Base-by-base conservation (phyloP, 2,888 invertebrate genomes). In the Tenthredo distinguenda region DNA sequence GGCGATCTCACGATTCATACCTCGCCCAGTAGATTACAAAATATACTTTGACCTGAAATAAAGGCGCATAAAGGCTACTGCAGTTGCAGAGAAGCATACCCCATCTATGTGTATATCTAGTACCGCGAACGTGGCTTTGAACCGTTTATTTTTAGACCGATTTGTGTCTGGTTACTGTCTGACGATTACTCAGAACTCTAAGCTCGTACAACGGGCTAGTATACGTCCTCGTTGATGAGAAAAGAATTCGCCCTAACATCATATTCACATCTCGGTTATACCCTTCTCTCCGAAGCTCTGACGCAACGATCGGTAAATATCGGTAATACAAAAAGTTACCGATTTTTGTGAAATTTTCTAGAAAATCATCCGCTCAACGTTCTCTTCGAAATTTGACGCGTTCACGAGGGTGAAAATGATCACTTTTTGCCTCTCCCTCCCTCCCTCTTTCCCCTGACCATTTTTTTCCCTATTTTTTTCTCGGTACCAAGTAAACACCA, bases 131-230 rank as follows among this genome's bases (percentile, higher is more conserved):
- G 65, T 55, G 68, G 62, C 62, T 71, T 83, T 71, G 83, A 83
- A 83, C 26, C 15, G 68, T 85, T 74, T 85, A 85, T 85, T 85
- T 85, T 85, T 85, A 85, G 85, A 77, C 31, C 37, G 77, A 77
- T 85, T 77, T 74, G 85, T 77, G 85, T 85, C 85, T 85, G 85
- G 85, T 85, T 85, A 76, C 85, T 77, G 77, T 85, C 85, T 77
- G 65, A 68, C 58, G 65, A 31, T 68, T 83, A 68, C 47, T 83
- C 26, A 81, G 65, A 81, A 83, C 68, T 83, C 26, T 62, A 31
- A 71, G 43, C 68, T 83, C 68, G 34, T 31, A 65, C 43, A 72
- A 72, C 72, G 43, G n/a, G 72, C 43, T 43, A 43, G 21, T 50
- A 76, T 43, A 72, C 12, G n/a, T 18, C n/a, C 55, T 55, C n/a